Evolutionary conservation across 2,113 vertebrate genomes (phyloP), one percentile per base, ranked within the genome.

Genomic region (human): DNA sequence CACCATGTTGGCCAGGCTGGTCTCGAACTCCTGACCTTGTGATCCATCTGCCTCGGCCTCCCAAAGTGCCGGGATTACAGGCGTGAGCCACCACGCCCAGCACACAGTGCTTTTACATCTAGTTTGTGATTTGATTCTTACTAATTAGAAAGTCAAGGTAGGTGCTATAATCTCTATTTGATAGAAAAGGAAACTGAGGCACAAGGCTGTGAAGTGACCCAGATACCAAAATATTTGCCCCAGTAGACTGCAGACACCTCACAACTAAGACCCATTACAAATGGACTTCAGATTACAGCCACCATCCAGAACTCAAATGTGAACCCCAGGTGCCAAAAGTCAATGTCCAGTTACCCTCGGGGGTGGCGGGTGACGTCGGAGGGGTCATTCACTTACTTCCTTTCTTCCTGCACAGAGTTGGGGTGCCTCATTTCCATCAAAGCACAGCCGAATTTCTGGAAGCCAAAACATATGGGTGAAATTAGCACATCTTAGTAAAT

Each of bases 341-440:
- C 27, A 23, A 23, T 27, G 23, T 59, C 25, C 25, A 7, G 75
- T 43, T 25, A 8, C 40, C n/a, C 35, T 32, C 27, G 8, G 12
- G 35, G 17, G 14, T 59, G 30, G 43, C 50, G 13, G 0, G 18
- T 20, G 85, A 93, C 66, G 5, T 0, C 2, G 40, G 40, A 9
- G 3, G 61, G 64, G 5, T 6, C 43, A 0, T 38, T 52, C 84
- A 99, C 99, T 99, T 98, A 99, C 99, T 99, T 99, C 97, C 99
- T 99, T 92, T 99, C 99, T 97, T 99, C 99, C 57, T 99, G 98
- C 97, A 99, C 98, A 76, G 99, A 99, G 90, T 99, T 99, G 75
- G 99, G 99, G 94, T 99, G 99, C 82, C 99, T 99, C 99, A 99
- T 99, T 97, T 99, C 99, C 99, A 99, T 99, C 92, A 99, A 97